Evolutionary conservation across 2,888 invertebrate genomes (phyloP), one percentile per base, ranked within the genome.

Genomic region (Eupithecia subumbrata): DNA sequence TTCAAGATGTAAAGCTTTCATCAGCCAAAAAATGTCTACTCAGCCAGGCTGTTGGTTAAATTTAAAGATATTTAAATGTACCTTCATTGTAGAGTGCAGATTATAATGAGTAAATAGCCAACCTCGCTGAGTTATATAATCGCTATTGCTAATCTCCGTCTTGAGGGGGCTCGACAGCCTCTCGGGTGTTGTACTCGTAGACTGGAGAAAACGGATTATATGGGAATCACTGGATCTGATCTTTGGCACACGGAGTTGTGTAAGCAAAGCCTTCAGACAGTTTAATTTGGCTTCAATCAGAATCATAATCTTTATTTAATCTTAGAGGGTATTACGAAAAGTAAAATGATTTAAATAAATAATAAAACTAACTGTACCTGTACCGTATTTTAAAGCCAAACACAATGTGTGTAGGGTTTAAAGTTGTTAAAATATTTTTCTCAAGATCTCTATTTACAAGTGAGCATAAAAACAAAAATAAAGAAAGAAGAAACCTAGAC

Each of bases 51-150:
- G 56, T 12, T 60, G 56, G 22, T 25, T 25, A 56, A 22, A 12
- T 56, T 56, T 11, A 22, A 56, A 52, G 9, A 52, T n/a, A 52
- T 9, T 52, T 52, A 7, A 48, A 48, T 48, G 8, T 48, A 48
- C 18, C 18, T 48, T 7, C 48, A 9, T 60, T 25, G 25, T 25
- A 25, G 25, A 25, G 9, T 14, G 25, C 60, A 60, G 14, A 60
- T 56, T 60, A 60, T 60, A 60, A 60, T 60, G 60, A 60, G 60
- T 25, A 60, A 25, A 60, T 25, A 60, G 25, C 22, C 60, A 14
- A 22, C 22, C 22, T 60, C 25, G 25, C 14, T 25, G 25, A 56
- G 22, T 56, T 60, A 25, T 60, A 5, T 25, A 60, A 60, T 60
- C 60, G 60, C 25, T 1, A 11, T 60, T 14, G 60, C 5, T 60